Conservation (phyloP, 2,797 vertebrate species). For the Eurystomus glaucurus region DNA sequence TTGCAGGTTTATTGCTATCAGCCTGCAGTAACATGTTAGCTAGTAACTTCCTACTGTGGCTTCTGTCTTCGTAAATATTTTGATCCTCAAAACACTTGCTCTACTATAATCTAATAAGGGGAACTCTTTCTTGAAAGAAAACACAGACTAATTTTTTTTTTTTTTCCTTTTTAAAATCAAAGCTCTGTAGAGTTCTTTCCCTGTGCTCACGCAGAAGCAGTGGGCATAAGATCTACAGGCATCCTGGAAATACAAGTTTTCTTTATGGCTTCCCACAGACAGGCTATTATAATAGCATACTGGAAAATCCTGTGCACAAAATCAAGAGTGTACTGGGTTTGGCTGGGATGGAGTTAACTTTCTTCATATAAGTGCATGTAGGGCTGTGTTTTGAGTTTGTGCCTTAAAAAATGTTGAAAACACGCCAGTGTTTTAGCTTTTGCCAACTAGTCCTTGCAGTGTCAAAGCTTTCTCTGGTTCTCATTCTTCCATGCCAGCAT, state of each 20-base stretch:
- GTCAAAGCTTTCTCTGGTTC: neutral
- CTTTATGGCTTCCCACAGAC: neutral
- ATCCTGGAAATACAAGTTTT: neutral
- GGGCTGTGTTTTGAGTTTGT: neutral
- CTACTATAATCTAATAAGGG: neutral
- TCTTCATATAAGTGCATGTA: neutral
- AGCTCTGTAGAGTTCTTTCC: neutral
- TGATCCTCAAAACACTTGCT: neutral
- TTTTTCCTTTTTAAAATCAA: neutral
- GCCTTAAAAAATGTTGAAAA: neutral
- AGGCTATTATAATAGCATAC: neutral
- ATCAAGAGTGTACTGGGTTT: neutral
- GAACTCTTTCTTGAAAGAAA: neutral
- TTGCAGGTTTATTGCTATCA: neutral
- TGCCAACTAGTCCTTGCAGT: neutral
- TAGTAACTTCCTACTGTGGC: neutral
- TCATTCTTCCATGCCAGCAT: neutral
- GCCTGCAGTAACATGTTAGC: neutral
- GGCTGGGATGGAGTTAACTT: neutral
- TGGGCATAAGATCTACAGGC: neutral
- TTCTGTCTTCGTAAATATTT: conserved; percentile 18
- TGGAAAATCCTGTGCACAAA: neutral
- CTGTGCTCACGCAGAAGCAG: neutral
- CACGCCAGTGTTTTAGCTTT: neutral
- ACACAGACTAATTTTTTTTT: neutral